These are phyloP conservation scores for Theretra japonica DNA, from an alignment of 2,888 invertebrate species.

Conservation along the genomic window DNA sequence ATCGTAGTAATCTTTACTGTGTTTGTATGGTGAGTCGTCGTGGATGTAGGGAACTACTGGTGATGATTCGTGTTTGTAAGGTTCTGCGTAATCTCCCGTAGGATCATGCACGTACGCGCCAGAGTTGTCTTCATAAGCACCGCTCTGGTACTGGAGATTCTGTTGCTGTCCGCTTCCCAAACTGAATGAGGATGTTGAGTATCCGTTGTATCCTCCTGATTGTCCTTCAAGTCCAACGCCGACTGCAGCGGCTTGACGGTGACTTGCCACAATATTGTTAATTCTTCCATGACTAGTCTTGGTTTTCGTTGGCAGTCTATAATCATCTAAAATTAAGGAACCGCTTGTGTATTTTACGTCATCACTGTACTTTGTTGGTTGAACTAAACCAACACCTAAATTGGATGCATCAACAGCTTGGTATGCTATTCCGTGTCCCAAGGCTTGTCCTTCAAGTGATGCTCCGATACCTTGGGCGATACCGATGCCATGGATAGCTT, in stretches of 20 bases:
- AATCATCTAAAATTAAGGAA: slow-evolving; percentile 75
- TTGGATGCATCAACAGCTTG: slow-evolving; percentile 50
- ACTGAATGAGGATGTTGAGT: slow-evolving; percentile 39
- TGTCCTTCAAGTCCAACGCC: slow-evolving; percentile 32
- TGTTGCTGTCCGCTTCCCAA: slow-evolving; percentile 43
- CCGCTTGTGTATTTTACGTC: slow-evolving; percentile 71
- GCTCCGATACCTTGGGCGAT: slow-evolving; percentile 32
- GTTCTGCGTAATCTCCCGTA: slow-evolving; percentile 74
- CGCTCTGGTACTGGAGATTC: slow-evolving; percentile 50
- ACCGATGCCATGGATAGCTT: slow-evolving; percentile 20
- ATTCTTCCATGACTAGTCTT: slow-evolving; percentile 19
- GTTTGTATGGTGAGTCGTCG: slow-evolving; percentile 61
- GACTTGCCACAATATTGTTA: slow-evolving; percentile 18
- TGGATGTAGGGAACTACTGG: slow-evolving; percentile 71
- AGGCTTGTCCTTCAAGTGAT: slow-evolving; percentile 34
- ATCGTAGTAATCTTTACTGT: slow-evolving; percentile 60
- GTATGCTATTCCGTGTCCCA: slow-evolving; percentile 48
- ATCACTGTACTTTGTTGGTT: slow-evolving; percentile 63
- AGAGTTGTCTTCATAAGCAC: slow-evolving; percentile 61
- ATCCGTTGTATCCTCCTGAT: slow-evolving; percentile 39
- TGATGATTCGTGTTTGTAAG: slow-evolving; percentile 72
- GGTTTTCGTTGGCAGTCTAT: slow-evolving; percentile 61
- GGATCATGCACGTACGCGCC: slow-evolving; percentile 81
- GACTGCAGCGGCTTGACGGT: slow-evolving; percentile 27
- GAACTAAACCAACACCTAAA: slow-evolving; percentile 65